Evolutionary conservation across 1,140 invertebrate genomes (phyloP), one percentile per base, ranked within the genome.

Genomic region (Psix sp.): DNA sequence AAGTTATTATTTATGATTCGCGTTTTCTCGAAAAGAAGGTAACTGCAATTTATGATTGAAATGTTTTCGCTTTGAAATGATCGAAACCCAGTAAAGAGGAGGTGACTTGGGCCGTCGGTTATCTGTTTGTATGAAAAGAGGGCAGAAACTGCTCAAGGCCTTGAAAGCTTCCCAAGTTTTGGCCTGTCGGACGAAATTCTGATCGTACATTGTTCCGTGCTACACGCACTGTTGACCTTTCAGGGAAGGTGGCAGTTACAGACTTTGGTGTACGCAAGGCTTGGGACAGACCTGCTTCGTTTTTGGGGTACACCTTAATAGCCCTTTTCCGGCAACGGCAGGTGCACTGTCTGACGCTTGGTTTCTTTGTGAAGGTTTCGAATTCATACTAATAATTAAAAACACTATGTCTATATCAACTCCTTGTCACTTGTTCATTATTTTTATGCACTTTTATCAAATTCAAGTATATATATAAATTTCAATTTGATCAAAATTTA

Each of bases 281-380:
- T 52, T 54, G 15, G 35, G 21, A 21, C 24, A 36, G 29, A 54
- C 67, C 51, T 54, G 42, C 70, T 66, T 38, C 46, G 43, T 67
- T 67, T 66, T 71, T 70, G 14, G 73, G 70, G 51, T 57, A 54
- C 56, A 38, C 45, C 66, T 70, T 80, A 80, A 80, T 74, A 68
- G 62, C 14, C 42, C 65, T 60, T 72, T 80, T 80, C 78, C 76
- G 70, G 71, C 33, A 18, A 6, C 3, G 42, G 51, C 70, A 77
- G 75, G 72, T 76, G 75, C 75, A 43, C 9, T 45, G 35, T 21
- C 31, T 14, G 40, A 5, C 42, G 26, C 36, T 16, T 15, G 51
- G 13, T 29, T 18, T 26, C 33, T 42, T 18, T 49, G 38, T 26
- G 14, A 43, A 42, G 49, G 71, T 29, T 40, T 63, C 63, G 31